These are phyloP conservation scores for Catamblyrhynchus diadema DNA, from an alignment of 2,797 vertebrate species.

Conservation along the genomic window DNA sequence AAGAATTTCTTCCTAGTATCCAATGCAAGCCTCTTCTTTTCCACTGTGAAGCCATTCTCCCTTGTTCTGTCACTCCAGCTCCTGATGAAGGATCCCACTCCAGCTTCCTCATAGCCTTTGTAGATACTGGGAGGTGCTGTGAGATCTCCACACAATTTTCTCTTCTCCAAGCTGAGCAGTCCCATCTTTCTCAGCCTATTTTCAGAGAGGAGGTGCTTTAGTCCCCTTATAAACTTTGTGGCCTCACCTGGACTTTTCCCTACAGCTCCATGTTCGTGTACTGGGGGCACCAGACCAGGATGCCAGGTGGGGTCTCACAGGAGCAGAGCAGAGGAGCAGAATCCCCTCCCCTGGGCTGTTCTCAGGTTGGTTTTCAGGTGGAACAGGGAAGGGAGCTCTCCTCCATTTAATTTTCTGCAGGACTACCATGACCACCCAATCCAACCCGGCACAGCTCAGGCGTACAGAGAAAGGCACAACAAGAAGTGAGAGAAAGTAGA, in stretches of 20 bases:
- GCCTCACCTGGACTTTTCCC: not conserved
- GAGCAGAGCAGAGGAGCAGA: not conserved
- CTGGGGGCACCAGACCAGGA: not conserved
- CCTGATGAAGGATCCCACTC: not conserved
- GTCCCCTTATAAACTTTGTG: not conserved
- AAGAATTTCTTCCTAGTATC: not conserved
- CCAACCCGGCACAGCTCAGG: not conserved
- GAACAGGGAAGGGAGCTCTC: not conserved
- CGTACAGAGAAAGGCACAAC: fast-evolving
- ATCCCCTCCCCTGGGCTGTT: not conserved
- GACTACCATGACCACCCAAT: fast-evolving
- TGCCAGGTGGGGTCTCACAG: not conserved
- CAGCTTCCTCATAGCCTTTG: fast-evolving
- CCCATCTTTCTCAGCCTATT: not conserved
- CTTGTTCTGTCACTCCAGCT: not conserved
- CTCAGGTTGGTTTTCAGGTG: not conserved
- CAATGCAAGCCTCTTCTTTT: not conserved
- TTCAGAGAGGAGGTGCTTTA: fast-evolving
- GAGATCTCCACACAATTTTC: not conserved
- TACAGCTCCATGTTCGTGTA: not conserved
- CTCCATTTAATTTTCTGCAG: not conserved
- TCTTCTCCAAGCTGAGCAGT: not conserved
- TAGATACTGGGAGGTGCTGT: not conserved
- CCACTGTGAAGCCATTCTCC: not conserved
- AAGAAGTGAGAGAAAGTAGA: not conserved